Base-by-base conservation (phyloP, 2,888 invertebrate species). In the Drosophila mettleri region DNA sequence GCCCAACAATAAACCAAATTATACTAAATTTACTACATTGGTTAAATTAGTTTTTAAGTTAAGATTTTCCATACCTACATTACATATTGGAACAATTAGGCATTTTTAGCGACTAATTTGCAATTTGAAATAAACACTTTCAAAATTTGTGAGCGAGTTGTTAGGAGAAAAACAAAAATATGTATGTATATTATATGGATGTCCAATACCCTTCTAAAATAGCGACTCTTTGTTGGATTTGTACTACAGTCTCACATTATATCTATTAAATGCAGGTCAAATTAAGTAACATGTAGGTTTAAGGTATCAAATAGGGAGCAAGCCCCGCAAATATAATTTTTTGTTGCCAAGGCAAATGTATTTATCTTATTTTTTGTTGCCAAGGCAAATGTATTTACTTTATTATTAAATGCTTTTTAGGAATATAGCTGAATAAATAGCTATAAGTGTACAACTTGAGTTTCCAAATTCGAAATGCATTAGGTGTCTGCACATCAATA, bases 131-230 rank as follows among this genome's bases (percentile, higher is more conserved):
- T 7, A 46, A 54, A 22, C 27, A 49, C 34, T 39, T 33, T 46
- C 12, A 49, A 69, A 52, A 57, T 62, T 58, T 33, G 31, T 31
- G 39, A 48, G 20, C n/a, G 24, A 57, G 51, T 20, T 31, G 31
- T 29, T n/a, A 34, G 27, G 38, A 43, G 20, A 49, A 36, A 60
- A 2, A 27, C 6, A 24, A 20, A 36, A 31, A 54, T 55, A 59
- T 70, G 34, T 59, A 65, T 69, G 49, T 43, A 65, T 58, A 62
- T 57, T 65, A 65, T 54, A 54, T 58, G 9, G 36, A 58, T 69
- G 46, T 41, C 51, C 14, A 27, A 48, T 22, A 22, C 12, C 45
- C 18, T 16, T 38, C 31, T 48, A 29, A 20, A 24, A 39, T n/a
- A 27, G 18, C 20, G 51, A 41, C 36, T 24, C n/a, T 39, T 27